Evolutionary conservation across 2,797 vertebrate species (phyloP).

Genomic region (Macropodus opercularis): DNA sequence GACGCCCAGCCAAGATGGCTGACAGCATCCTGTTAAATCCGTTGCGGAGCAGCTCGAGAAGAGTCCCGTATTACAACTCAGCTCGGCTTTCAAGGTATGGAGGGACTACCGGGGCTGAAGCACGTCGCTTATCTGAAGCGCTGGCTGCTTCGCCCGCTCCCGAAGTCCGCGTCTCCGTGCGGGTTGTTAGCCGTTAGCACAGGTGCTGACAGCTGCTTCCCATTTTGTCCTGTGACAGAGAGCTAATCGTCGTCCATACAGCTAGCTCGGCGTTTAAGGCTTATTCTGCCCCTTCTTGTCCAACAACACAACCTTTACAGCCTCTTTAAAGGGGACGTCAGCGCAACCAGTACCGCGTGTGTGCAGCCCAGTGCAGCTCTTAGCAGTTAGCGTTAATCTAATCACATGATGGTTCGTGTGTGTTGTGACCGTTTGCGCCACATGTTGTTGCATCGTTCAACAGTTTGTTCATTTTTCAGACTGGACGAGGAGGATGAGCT

Average conservation of each 20-base stretch:
- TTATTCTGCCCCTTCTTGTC: neutral
- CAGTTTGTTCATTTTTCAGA: conserved; percentile 51
- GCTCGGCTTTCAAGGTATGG: conserved; percentile 87
- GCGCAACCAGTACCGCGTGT: neutral
- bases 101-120: neutral
- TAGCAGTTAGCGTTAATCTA: conserved; percentile 4
- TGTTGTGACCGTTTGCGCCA: neutral
- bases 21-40: conserved; percentile 89
- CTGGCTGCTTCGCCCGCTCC: neutral
- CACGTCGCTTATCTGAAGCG: neutral
- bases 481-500: conserved; percentile 42
- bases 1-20: conserved; percentile 87
- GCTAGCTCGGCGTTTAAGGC: neutral
- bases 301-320: no score
- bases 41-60: conserved; percentile 83
- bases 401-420: conserved; percentile 44
- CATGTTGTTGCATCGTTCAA: conserved; percentile 35
- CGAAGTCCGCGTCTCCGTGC: conserved; percentile 2
- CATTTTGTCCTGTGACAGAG: conserved; percentile 28
- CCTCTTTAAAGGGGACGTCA: neutral
- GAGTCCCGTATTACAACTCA: conserved; percentile 85
- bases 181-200: conserved; percentile 51
- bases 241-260: neutral
- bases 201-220: conserved; percentile 20
- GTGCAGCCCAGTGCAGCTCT: neutral